phyloP scores from a whole-genome alignment of 2,113 vertebrate species.

The Sitta europaea region DNA sequence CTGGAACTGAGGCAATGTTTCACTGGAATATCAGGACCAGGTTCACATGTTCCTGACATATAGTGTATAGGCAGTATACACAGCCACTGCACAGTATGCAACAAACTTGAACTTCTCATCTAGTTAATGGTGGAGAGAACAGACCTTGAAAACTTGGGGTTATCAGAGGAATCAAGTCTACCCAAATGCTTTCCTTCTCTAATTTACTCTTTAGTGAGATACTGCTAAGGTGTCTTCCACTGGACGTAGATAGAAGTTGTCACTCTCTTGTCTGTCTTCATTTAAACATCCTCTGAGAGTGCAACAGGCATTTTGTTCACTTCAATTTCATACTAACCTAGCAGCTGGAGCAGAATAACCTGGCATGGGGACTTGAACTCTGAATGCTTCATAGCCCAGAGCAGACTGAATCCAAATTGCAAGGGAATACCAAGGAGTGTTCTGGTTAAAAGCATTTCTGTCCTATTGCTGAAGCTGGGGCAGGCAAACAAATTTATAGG shows the following conservation, averaged over 20 bases:
- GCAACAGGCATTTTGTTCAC: neutral
- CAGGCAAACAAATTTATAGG: neutral
- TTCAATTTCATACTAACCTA: neutral
- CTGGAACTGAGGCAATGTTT: neutral
- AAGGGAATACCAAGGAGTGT: neutral
- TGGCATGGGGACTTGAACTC: neutral
- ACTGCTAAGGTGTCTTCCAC: neutral
- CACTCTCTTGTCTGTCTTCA: neutral
- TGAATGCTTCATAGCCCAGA: neutral
- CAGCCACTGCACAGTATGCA: neutral
- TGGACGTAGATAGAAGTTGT: neutral
- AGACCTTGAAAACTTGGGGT: neutral
- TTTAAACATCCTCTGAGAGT: neutral
- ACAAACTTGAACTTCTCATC: neutral
- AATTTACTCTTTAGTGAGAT: neutral
- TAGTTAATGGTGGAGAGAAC: neutral
- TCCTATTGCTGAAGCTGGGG: neutral
- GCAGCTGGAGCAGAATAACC: neutral
- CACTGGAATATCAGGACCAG: neutral
- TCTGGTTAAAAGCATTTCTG: neutral
- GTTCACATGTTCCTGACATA: neutral
- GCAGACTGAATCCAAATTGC: neutral
- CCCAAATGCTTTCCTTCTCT: neutral
- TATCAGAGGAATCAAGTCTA: neutral
- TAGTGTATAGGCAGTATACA: rapidly evolving